Percentiles rank a stretch among this genome's conserved stretches.
Conservation (phyloP, 1,140 invertebrate genomes). For the Meloidogyne hapla region DNA sequence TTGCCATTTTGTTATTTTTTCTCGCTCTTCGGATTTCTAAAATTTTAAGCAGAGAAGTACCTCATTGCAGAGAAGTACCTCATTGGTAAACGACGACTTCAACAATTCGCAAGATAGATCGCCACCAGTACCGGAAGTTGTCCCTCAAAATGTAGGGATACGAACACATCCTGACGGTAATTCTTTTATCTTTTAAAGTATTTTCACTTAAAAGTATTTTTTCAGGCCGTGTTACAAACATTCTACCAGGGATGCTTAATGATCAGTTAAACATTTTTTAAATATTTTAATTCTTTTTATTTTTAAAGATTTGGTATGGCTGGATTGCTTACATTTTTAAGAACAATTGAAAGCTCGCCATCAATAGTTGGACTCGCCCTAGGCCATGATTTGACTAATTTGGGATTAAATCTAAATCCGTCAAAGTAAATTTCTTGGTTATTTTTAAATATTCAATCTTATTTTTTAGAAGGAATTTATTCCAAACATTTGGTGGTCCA, state of each 20-base stretch:
- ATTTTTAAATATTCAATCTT: too few relatives aligned
- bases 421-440: slow-evolving; percentile 39
- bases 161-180: slow-evolving; percentile 41
- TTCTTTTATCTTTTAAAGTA: background rate
- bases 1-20: too few relatives aligned
- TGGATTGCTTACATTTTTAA: slow-evolving; percentile 91
- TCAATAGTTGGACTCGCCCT: slow-evolving; percentile 80
- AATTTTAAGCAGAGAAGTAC: too few relatives aligned
- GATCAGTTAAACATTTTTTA: slow-evolving; percentile 63
- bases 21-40: too few relatives aligned
- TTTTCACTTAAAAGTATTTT: background rate
- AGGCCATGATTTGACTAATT: slow-evolving; percentile 91
- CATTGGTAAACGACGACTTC: background rate
- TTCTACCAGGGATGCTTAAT: slow-evolving; percentile 93
- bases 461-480: slow-evolving; percentile 72
- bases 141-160: slow-evolving; percentile 32
- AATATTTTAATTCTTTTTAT: too few relatives aligned
- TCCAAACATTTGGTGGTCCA: slow-evolving; percentile 93
- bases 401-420: slow-evolving; percentile 78
- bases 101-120: too few relatives aligned
- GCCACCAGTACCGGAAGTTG: background rate
- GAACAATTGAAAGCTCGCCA: slow-evolving; percentile 79
- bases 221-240: slow-evolving; percentile 80
- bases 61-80: slow-evolving; percentile 7
- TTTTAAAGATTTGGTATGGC: slow-evolving; percentile 90